Evolutionary conservation across 1,140 invertebrate species (phyloP).

Genomic region (Ectropis grisescens): DNA sequence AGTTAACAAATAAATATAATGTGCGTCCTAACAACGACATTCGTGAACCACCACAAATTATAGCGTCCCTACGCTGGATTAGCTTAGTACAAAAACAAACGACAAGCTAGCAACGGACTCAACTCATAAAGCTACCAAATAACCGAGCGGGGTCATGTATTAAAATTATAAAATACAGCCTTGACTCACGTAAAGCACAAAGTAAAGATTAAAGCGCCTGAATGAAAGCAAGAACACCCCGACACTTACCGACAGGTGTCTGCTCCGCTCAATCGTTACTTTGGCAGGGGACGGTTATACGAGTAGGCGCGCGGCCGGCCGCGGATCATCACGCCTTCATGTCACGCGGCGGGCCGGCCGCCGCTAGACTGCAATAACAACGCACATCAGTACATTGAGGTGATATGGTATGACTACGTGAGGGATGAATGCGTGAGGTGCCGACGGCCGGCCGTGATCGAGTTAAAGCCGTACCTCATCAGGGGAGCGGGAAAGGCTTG

Average conservation of each 20-base stretch:
- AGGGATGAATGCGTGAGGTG: slow-evolving; percentile 65
- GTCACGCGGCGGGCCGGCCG: slow-evolving; percentile 40
- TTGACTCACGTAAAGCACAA: slow-evolving; percentile 54
- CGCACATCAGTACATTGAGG: slow-evolving; percentile 54
- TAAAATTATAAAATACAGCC: slow-evolving; percentile 6
- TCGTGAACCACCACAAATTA: neutral
- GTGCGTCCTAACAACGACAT: too few species aligned
- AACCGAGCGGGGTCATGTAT: slow-evolving; percentile 6
- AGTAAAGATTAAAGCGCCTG: slow-evolving; percentile 65
- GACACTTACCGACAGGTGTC: slow-evolving; percentile 64
- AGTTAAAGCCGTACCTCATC: slow-evolving; percentile 41
- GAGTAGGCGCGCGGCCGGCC: slow-evolving; percentile 53
- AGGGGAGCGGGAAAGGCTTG: slow-evolving; percentile 78
- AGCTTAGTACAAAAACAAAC: slow-evolving; percentile 1
- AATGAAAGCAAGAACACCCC: slow-evolving; percentile 66
- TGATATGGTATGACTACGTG: slow-evolving; percentile 45
- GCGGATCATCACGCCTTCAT: slow-evolving; percentile 58
- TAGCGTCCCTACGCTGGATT: neutral
- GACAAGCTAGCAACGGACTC: slow-evolving; percentile 8
- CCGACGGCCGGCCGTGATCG: slow-evolving; percentile 35
- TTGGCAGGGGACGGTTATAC: slow-evolving; percentile 53
- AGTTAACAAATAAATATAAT: neutral
- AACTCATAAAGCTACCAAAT: slow-evolving; percentile 14
- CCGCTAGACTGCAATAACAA: slow-evolving; percentile 65
- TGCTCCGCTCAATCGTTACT: slow-evolving; percentile 62